Conservation (phyloP, 2,888 invertebrate genomes). For the Hydrotaea diabolus region DNA sequence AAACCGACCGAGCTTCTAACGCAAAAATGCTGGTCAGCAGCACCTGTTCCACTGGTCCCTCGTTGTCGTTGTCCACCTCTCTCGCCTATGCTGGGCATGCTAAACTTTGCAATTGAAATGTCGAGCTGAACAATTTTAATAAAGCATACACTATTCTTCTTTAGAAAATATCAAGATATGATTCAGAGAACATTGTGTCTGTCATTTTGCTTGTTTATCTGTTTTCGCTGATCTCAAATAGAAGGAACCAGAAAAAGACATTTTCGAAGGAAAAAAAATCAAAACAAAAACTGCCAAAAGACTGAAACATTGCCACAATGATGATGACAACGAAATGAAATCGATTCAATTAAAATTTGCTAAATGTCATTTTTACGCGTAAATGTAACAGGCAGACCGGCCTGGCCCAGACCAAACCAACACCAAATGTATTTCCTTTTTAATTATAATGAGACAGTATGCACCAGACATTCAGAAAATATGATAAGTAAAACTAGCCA, state of each 20-base stretch:
- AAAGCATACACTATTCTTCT: neutral
- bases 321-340: neutral
- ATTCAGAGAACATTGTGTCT: slow-evolving; percentile 3
- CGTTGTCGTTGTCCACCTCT: neutral
- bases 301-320: neutral
- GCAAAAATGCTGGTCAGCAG: neutral
- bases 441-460: slow-evolving; percentile 22
- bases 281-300: neutral
- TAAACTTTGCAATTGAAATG: neutral
- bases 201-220: neutral
- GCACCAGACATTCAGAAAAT: slow-evolving; percentile 12
- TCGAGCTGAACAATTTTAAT: slow-evolving; percentile 10
- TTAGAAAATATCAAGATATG: neutral
- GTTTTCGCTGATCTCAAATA: neutral
- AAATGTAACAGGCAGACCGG: too few species aligned
- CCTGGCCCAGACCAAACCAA: neutral
- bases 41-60: neutral
- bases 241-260: too few species aligned
- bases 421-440: slow-evolving; percentile 5
- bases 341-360: slow-evolving; percentile 35
- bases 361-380: slow-evolving; percentile 36
- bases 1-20: neutral
- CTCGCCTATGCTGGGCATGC: neutral
- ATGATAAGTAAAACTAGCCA: neutral
- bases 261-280: too few species aligned